Evolutionary conservation across 1,140 invertebrate species (phyloP), one percentile per base, ranked within the genome.

Genomic region (Leptopilina clavipes): DNA sequence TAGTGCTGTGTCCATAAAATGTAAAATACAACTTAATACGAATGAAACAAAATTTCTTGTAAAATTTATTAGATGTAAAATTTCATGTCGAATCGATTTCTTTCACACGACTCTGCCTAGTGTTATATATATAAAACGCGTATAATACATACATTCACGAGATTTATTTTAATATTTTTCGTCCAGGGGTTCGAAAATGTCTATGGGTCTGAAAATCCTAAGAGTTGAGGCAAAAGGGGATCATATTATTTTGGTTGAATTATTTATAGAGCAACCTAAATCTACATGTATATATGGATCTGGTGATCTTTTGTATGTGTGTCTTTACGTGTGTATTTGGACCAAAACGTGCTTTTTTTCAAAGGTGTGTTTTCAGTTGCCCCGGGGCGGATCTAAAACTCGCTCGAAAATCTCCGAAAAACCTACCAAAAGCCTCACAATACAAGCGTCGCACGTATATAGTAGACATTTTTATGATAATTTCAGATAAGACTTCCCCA

Each of bases 201-300:
- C 77, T 76, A n/a, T n/a, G 74, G 79, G 25, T 80, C 76, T 71
- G 72, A 71, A 80, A 78, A 81, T 31, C 79, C 82, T 71, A 72
- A 59, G 76, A 74, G 73, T 31, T 78, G 71, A 37, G 71, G 76
- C 75, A 31, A 31, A 70, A 72, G 78, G 79, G 75, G 74, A 80
- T 79, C 81, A 81, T 82, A 83, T 82, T 82, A 81, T 85, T 85
- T 84, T 81, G 74, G 78, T 82, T 85, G 85, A 86, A 86, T 86
- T 86, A 86, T 86, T 86, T 86, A 86, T 84, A 82, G 83, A 85
- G 75, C 70, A 19, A 11, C 56, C 56, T 65, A 65, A 12, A 65
- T 25, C 19, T 25, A 65, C 10, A 65, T 65, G 19, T 65, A 25
- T 65, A 65, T 19, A n/a, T n/a, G n/a, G n/a, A n/a, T n/a, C n/a